These are phyloP conservation scores for Coremacera marginata DNA, from an alignment of 2,888 invertebrate genomes.

Conservation along the genomic window DNA sequence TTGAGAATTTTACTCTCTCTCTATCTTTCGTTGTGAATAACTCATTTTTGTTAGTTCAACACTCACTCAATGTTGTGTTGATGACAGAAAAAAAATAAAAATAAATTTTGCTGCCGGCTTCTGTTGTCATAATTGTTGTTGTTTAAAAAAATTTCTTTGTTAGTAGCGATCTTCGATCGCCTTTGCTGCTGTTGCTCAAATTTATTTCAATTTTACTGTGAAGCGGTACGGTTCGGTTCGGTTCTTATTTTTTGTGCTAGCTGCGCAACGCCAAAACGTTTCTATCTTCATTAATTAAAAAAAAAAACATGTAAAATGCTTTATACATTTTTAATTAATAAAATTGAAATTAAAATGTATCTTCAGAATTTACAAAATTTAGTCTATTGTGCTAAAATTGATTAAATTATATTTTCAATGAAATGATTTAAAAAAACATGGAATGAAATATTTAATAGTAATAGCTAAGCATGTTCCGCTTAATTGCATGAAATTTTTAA, in stretches of 20 bases:
- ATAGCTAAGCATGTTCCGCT: no score
- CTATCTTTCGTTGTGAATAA: neutral
- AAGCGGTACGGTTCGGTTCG: slow-evolving; percentile 30
- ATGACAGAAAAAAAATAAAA: slow-evolving; percentile 12
- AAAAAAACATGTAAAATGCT: neutral
- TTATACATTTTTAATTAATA: no score
- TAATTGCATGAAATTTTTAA: no score
- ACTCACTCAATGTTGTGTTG: neutral
- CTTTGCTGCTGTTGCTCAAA: slow-evolving; percentile 35
- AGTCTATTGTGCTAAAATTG: no score
- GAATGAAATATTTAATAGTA: no score
- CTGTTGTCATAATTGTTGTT: neutral
- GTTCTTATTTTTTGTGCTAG: slow-evolving; percentile 13
- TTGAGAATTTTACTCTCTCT: neutral
- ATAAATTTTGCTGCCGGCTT: neutral
- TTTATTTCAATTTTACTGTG: slow-evolving; percentile 38
- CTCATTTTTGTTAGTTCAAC: neutral
- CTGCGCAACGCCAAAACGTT: slow-evolving; percentile 1
- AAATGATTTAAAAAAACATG: no score
- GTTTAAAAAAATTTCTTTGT: neutral
- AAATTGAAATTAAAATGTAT: no score
- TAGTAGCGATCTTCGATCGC: slow-evolving; percentile 30
- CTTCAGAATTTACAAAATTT: no score
- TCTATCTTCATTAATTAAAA: slow-evolving; percentile 2
- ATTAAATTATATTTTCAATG: no score